A percentile compares a stretch with the other conserved stretches of the same genome.
These are phyloP conservation scores for Diceros bicornis DNA, from an alignment of 2,797 vertebrate genomes.

Conservation along the genomic window DNA sequence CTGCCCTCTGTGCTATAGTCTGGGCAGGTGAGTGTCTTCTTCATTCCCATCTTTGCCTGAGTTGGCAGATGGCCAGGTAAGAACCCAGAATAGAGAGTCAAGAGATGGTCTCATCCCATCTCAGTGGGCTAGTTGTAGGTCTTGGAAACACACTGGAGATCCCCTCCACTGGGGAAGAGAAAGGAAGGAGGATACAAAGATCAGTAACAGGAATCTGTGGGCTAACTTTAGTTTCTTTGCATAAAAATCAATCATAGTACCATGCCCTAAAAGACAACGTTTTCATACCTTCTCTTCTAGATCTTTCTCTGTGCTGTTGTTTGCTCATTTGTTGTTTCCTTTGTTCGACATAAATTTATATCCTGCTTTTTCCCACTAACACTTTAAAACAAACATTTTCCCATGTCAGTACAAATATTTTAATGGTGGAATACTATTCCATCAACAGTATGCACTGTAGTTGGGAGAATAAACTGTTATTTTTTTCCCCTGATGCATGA, in stretches of 20 bases:
- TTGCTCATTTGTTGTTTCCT: neutral
- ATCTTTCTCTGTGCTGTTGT: neutral
- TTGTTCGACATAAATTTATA: neutral
- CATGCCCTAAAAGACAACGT: neutral
- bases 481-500: neutral
- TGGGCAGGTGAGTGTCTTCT: neutral
- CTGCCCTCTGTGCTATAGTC: neutral
- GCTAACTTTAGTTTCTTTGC: neutral
- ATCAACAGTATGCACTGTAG: neutral
- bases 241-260: neutral
- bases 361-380: neutral
- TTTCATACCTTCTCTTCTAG: neutral
- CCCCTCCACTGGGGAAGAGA: neutral
- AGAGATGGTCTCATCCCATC: neutral
- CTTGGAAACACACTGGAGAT: neutral
- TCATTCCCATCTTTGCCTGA: neutral
- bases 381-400: neutral
- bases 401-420: constrained; percentile 8
- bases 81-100: neutral
- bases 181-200: neutral
- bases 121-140: neutral
- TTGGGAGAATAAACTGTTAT: neutral
- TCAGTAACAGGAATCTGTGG: neutral
- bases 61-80: neutral
- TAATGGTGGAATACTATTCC: neutral